Conservation (phyloP, 2,888 invertebrate species). For the Melieria crassipennis region DNA sequence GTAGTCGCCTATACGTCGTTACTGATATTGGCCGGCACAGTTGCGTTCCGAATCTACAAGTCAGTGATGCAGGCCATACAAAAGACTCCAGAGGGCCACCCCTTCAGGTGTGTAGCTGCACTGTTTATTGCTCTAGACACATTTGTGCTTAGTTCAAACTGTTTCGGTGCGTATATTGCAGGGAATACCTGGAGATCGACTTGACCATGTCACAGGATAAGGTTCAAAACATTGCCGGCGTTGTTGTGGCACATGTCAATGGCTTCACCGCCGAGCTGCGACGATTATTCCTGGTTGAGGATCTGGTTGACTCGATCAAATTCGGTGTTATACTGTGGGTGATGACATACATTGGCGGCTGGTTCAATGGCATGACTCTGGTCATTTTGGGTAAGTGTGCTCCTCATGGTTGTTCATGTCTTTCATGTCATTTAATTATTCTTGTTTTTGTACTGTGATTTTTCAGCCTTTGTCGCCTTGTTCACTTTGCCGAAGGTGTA, state of each 20-base stretch:
- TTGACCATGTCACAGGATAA: slow-evolving; percentile 90
- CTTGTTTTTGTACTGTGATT: slow-evolving; percentile 52
- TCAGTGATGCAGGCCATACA: slow-evolving; percentile 94
- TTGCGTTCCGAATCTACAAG: slow-evolving; percentile 96
- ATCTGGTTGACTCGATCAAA: slow-evolving; percentile 94
- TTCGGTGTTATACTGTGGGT: slow-evolving; percentile 96
- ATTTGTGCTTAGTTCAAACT: background rate
- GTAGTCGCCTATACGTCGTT: slow-evolving; percentile 94
- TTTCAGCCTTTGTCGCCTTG: slow-evolving; percentile 85
- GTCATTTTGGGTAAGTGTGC: slow-evolving; percentile 83
- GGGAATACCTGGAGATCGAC: slow-evolving; percentile 87
- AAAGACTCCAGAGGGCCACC: slow-evolving; percentile 96
- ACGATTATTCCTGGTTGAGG: slow-evolving; percentile 94
- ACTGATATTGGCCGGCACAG: slow-evolving; percentile 83
- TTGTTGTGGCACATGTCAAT: slow-evolving; percentile 88
- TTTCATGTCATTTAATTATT: slow-evolving; percentile 28
- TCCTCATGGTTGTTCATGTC: background rate
- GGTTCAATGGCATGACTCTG: slow-evolving; percentile 99
- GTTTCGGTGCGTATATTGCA: slow-evolving; percentile 52
- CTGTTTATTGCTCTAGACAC: background rate
- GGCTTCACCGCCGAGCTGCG: slow-evolving; percentile 84
- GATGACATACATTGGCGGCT: slow-evolving; percentile 96
- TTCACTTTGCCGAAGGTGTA: slow-evolving; percentile 97
- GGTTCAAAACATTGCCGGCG: slow-evolving; percentile 87
- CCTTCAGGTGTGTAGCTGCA: slow-evolving; percentile 85